Conservation (phyloP, 2,888 invertebrate species). For the Crematogaster levior region DNA sequence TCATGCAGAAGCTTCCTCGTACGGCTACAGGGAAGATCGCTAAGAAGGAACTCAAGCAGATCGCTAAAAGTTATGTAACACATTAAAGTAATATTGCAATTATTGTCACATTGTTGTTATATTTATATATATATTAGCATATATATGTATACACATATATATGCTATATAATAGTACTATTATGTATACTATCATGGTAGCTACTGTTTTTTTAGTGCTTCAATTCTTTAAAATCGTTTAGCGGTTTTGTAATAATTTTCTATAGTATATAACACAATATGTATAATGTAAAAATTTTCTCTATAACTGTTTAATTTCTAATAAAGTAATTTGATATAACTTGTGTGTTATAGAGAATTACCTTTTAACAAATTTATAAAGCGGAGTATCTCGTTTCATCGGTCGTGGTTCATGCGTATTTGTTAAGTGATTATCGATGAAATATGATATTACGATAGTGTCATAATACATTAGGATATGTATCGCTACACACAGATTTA, state of each 20-base stretch:
- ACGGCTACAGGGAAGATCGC: slow-evolving; percentile 77
- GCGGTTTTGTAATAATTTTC: not conserved
- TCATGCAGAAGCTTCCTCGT: slow-evolving; percentile 74
- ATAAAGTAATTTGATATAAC: slow-evolving; percentile 35
- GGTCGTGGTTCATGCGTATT: not conserved
- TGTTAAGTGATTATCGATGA: slow-evolving; percentile 33
- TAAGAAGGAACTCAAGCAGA: slow-evolving; percentile 47
- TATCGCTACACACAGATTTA: slow-evolving; percentile 16
- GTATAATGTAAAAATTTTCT: not conserved
- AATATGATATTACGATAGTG: slow-evolving; percentile 41
- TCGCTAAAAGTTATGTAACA: slow-evolving; percentile 21
- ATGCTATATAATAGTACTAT: too few species aligned
- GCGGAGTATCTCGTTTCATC: not conserved
- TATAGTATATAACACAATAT: not conserved
- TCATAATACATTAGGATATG: slow-evolving; percentile 24
- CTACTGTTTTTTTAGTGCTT: not conserved
- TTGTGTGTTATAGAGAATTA: not conserved
- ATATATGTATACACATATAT: too few species aligned
- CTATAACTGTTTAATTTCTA: not conserved
- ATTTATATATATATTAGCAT: not conserved
- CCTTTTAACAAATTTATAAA: slow-evolving; percentile 1
- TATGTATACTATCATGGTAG: not conserved
- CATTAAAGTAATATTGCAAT: slow-evolving; percentile 10
- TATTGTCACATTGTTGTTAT: not conserved
- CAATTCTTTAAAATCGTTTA: not conserved